These are phyloP conservation scores for Chiloscyllium plagiosum DNA, from an alignment of 2,113 vertebrate species.

Conservation along the genomic window DNA sequence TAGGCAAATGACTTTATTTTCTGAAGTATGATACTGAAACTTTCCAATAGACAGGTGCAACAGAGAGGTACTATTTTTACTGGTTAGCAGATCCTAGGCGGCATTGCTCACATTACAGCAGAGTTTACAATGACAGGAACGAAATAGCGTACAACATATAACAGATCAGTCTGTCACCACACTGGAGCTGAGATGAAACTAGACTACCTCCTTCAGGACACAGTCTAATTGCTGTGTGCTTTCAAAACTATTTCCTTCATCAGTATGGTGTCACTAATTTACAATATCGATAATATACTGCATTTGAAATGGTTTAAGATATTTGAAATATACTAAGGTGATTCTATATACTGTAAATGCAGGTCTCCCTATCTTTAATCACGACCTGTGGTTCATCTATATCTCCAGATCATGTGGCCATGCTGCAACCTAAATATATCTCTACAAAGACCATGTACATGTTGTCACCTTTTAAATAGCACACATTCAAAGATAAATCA, in stretches of 20 bases:
- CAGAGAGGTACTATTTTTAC: not conserved
- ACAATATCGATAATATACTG: not conserved
- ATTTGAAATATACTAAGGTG: not conserved
- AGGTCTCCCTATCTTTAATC: not conserved
- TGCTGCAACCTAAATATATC: not conserved
- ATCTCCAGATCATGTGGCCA: not conserved
- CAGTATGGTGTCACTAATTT: not conserved
- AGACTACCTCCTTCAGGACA: not conserved
- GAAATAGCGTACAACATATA: not conserved
- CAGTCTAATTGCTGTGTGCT: not conserved
- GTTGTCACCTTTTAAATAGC: not conserved
- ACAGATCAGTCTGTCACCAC: not conserved
- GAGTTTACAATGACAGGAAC: not conserved
- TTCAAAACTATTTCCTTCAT: not conserved
- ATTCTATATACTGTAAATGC: not conserved
- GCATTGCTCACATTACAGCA: not conserved
- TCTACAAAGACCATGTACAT: not conserved
- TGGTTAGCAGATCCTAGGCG: not conserved
- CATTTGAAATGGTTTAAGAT: not conserved
- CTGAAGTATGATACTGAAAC: not conserved
- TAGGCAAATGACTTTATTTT: not conserved
- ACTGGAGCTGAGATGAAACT: not conserved
- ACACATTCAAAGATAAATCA: not conserved
- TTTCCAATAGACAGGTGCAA: not conserved
- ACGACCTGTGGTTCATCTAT: not conserved